Percentiles rank a stretch among this genome's conserved stretches.
Conservation (phyloP, 1,140 invertebrate genomes). For the Battus philenor region DNA sequence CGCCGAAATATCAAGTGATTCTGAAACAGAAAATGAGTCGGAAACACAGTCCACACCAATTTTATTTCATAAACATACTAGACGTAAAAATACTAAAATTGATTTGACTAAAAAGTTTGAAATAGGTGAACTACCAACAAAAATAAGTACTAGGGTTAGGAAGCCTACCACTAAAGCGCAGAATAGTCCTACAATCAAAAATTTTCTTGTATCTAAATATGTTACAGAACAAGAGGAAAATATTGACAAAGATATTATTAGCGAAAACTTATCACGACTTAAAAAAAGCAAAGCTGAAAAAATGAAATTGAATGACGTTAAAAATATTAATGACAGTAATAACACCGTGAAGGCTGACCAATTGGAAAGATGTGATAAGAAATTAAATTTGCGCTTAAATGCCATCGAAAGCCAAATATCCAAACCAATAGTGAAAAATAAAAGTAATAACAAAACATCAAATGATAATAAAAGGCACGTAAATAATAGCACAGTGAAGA, state of each 20-base stretch:
- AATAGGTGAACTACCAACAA: slow-evolving; percentile 33
- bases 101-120: slow-evolving; percentile 45
- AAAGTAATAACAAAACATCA: background rate
- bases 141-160: slow-evolving; percentile 40
- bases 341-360: no score
- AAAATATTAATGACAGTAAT: slow-evolving; percentile 12
- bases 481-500: background rate
- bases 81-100: slow-evolving; percentile 32
- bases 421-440: background rate
- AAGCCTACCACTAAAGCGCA: slow-evolving; percentile 44
- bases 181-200: slow-evolving; percentile 20
- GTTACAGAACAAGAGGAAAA: slow-evolving; percentile 38
- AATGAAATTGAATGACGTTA: background rate
- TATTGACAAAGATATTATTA: slow-evolving; percentile 44
- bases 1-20: slow-evolving; percentile 42
- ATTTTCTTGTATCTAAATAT: slow-evolving; percentile 30
- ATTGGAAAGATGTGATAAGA: no score
- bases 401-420: no score
- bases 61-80: slow-evolving; percentile 27
- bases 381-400: no score
- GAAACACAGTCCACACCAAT: slow-evolving; percentile 31
- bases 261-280: slow-evolving; percentile 41
- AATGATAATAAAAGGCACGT: background rate
- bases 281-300: slow-evolving; percentile 30
- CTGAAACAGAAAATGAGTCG: slow-evolving; percentile 37